A percentile compares a stretch with the other conserved stretches of the same genome.
These are phyloP conservation scores for Petrocephalus schoutedeni DNA, from an alignment of 2,797 vertebrate species.

Conservation along the genomic window DNA sequence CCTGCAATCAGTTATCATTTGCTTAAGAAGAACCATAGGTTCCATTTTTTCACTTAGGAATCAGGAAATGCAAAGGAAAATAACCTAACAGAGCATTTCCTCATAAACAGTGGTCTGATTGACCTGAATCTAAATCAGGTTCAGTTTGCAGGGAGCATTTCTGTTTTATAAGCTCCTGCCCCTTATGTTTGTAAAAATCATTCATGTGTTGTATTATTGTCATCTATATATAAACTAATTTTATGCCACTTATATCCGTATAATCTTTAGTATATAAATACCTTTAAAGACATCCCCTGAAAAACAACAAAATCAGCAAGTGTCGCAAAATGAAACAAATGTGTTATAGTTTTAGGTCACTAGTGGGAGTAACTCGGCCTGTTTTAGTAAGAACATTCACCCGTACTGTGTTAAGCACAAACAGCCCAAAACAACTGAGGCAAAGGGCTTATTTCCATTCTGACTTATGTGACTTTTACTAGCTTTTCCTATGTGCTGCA, in stretches of 20 bases:
- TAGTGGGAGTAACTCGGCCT: neutral
- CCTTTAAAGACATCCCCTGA: neutral
- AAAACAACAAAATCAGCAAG: neutral
- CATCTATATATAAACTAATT: neutral
- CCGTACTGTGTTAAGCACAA: neutral
- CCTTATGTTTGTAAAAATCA: neutral
- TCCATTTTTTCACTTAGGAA: neutral
- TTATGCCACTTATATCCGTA: neutral
- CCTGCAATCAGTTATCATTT: neutral
- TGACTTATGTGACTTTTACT: constrained; percentile 10
- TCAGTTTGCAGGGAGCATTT: neutral
- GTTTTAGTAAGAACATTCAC: neutral
- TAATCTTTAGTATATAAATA: neutral
- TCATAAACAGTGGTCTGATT: neutral
- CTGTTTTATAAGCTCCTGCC: neutral
- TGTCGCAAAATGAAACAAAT: neutral
- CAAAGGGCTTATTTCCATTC: neutral
- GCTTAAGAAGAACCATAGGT: neutral
- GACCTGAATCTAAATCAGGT: neutral
- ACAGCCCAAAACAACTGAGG: neutral
- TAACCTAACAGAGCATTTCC: neutral
- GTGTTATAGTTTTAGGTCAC: neutral
- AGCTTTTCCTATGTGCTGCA: constrained; percentile 12
- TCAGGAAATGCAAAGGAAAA: neutral
- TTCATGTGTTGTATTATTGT: neutral